Percentiles rank a stretch among this genome's conserved stretches.
These are phyloP conservation scores for Microcebus ravelobensis DNA, from an alignment of 2,113 vertebrate genomes.

Conservation along the genomic window DNA sequence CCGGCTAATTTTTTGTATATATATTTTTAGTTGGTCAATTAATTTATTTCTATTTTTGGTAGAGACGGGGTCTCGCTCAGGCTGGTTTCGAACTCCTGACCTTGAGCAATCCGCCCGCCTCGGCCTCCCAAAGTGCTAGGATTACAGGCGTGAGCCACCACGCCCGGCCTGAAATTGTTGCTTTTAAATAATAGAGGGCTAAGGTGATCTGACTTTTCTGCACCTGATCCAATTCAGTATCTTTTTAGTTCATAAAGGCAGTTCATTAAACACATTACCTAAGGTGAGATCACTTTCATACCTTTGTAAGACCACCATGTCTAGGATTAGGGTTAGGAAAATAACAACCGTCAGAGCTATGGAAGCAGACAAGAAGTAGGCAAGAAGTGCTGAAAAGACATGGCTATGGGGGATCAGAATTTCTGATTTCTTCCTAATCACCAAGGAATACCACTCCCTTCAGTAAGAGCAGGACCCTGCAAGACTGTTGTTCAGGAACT, in stretches of 20 bases:
- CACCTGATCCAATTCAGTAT: background rate
- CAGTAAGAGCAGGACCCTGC: background rate
- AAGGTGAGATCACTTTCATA: background rate
- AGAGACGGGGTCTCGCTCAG: no score
- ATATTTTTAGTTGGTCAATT: no score
- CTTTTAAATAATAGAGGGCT: slow-evolving; percentile 26
- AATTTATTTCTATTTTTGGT: no score
- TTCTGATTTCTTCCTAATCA: background rate
- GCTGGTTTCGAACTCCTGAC: no score
- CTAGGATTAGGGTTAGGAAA: slow-evolving; percentile 10
- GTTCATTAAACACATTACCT: background rate
- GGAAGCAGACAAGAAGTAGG: background rate
- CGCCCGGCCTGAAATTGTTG: no score
- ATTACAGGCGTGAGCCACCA: no score
- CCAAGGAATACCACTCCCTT: background rate
- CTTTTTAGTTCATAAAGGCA: slow-evolving; percentile 14
- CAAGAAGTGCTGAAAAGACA: background rate
- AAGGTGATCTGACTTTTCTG: slow-evolving; percentile 1
- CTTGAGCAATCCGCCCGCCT: no score
- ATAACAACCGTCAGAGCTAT: background rate
- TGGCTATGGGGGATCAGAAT: background rate
- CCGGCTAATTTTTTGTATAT: no score
- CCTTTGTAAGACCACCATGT: background rate
- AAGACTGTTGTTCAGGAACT: background rate
- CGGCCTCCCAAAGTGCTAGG: no score